These are phyloP conservation scores for Scortum barcoo DNA, from an alignment of 2,113 vertebrate species.

Conservation along the genomic window DNA sequence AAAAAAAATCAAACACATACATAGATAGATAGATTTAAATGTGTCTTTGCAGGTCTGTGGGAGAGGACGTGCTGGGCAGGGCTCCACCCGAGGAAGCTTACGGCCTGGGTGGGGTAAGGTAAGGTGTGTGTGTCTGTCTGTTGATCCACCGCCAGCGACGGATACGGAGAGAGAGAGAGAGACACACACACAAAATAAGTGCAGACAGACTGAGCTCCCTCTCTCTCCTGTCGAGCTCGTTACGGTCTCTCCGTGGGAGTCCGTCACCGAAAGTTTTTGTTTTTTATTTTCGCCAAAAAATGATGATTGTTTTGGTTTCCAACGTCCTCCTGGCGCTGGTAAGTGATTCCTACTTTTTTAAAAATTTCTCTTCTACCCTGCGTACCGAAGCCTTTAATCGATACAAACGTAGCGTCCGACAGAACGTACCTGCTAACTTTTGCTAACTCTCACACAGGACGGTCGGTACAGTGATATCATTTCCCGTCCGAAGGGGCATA, in stretches of 20 bases:
- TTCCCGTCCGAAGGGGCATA: neutral
- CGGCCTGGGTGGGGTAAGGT: slow-evolving; percentile 52
- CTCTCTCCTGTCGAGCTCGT: neutral
- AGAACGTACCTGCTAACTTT: neutral
- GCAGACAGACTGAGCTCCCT: neutral
- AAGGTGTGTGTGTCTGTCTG: slow-evolving; percentile 71
- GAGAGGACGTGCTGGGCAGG: too few species aligned
- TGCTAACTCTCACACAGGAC: rapidly evolving
- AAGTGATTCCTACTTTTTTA: slow-evolving; percentile 41
- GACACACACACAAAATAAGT: neutral
- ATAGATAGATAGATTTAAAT: neutral
- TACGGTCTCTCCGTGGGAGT: too few species aligned
- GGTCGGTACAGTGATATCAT: neutral
- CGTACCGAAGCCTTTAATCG: too few species aligned
- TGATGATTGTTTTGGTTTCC: slow-evolving; percentile 58
- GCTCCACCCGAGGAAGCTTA: neutral
- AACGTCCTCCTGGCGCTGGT: slow-evolving; percentile 59
- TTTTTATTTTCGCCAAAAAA: too few species aligned
- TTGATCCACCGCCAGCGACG: slow-evolving; percentile 18
- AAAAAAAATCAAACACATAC: too few species aligned
- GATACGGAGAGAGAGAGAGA: too few species aligned
- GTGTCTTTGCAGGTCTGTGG: too few species aligned
- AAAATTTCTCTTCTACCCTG: neutral
- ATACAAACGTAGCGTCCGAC: neutral
- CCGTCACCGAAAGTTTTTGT: too few species aligned